Base-by-base conservation (phyloP, 2,888 invertebrate genomes). In the Sinelater perroti region DNA sequence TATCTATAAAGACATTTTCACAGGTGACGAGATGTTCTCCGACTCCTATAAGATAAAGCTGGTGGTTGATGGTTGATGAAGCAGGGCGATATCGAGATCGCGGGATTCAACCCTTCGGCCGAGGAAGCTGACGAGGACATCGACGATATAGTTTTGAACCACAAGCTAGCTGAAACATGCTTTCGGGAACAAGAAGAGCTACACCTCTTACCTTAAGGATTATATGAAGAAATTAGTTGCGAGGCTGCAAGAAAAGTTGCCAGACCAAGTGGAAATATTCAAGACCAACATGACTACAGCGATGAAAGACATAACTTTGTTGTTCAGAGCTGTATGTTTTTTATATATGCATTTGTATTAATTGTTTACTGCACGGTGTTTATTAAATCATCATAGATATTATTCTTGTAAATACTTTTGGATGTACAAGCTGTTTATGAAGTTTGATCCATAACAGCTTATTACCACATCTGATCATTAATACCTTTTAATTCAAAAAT, bases 21-120 rank as follows among this genome's bases (percentile, higher is more conserved):
- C 93, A 73, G 94, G 94, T 73, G 97, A 98, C 81, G 98, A 98
- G 84, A 93, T 98, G 91, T 96, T 96, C 86, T 95, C 96, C 56
- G 98, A 98, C 82, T 88, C 93, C 50, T 96, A 94, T 80, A 95
- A 89, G 83, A 86, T 95, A 70, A 95, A 95, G 80, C 80, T 96
- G 67, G 86, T 96, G 35, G 95, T 97, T 78, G 93, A 94, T 79
- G 93, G 96, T 49, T 77, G 61, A 87, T 95, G 72, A 82, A 84
- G 72, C 82, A 86, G 44, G 93, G 90, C 56, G 93, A 95, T 45
- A 85, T 97, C 66, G 78, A 81, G 67, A 82, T 97, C 54, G 93
- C 87, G 58, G 97, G 97, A 45, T 88, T 91, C 75, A 98, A 98
- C 79, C 95, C 97, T 62, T 97, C 97, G 8, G 93, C 93, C 11